phyloP scores from a whole-genome alignment of 92 coral and sea anemone species.

The Phenganax subtilis region DNA sequence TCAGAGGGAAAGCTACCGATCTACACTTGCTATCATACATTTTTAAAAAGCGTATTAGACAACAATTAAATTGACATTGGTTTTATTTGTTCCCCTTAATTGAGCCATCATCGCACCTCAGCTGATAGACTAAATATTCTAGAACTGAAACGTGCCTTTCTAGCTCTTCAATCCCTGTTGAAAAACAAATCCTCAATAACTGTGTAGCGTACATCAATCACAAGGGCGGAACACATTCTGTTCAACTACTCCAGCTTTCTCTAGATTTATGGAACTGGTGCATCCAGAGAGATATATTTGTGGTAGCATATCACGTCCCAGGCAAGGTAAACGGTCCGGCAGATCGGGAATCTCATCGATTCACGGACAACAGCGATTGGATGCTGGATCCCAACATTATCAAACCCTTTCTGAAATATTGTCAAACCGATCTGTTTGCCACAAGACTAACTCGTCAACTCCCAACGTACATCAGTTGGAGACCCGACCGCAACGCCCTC shows the following conservation, averaged over 20 bases:
- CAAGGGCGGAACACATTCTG: slow-evolving; percentile 54
- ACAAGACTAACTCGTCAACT: slow-evolving; percentile 48
- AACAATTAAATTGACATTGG: no score
- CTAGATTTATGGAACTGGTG: slow-evolving; percentile 54
- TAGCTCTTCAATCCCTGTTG: slow-evolving; percentile 26
- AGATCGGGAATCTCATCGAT: slow-evolving; percentile 40
- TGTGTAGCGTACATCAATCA: slow-evolving; percentile 43
- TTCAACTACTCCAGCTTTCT: slow-evolving; percentile 40
- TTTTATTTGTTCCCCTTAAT: no score
- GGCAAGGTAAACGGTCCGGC: slow-evolving; percentile 43
- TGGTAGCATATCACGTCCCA: slow-evolving; percentile 43
- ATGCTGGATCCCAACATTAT: slow-evolving; percentile 41
- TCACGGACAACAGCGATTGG: slow-evolving; percentile 50
- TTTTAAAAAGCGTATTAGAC: no score
- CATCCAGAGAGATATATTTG: slow-evolving; percentile 31
- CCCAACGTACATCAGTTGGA: slow-evolving; percentile 45
- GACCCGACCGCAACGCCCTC: slow-evolving; percentile 45
- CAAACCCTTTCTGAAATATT: slow-evolving; percentile 46
- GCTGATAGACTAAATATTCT: no score
- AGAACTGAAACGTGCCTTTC: slow-evolving; percentile 38
- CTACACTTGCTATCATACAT: no score
- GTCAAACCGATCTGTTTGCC: slow-evolving; percentile 55
- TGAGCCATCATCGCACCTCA: no score
- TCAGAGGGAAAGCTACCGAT: no score
- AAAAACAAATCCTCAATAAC: slow-evolving; percentile 41